These are phyloP conservation scores for Hippopotamyrus pictus DNA, from an alignment of 2,797 vertebrate genomes.

Conservation along the genomic window DNA sequence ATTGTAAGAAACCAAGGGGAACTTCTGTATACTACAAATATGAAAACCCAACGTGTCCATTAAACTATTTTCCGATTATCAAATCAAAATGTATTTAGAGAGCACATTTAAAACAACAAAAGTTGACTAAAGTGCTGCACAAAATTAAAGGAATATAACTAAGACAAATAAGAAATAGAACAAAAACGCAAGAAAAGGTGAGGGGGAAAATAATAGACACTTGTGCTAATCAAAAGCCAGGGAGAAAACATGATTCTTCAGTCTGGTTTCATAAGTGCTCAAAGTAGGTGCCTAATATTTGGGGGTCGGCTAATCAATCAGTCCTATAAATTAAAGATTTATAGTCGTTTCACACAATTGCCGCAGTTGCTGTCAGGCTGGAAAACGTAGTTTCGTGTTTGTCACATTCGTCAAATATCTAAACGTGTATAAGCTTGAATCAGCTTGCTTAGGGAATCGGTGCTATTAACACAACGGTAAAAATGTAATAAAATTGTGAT, in stretches of 20 bases:
- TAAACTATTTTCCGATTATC: not conserved
- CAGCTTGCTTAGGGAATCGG: not conserved
- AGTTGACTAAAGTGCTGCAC: not conserved
- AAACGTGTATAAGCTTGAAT: not conserved
- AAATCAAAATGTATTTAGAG: not conserved
- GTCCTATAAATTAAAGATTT: not conserved
- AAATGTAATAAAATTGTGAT: not conserved
- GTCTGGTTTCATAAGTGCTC: not conserved
- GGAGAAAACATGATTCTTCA: not conserved
- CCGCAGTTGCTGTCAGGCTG: not conserved
- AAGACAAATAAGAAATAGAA: not conserved
- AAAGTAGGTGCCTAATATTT: not conserved
- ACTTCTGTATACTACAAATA: not conserved
- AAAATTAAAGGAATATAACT: not conserved
- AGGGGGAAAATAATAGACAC: not conserved
- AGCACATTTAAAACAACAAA: not conserved
- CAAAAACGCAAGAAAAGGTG: not conserved
- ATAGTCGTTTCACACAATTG: not conserved
- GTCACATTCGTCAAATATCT: not conserved
- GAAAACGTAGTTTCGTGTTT: not conserved
- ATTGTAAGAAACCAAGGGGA: not conserved
- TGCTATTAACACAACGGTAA: not conserved
- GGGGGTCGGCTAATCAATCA: not conserved
- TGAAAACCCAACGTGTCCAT: not conserved
- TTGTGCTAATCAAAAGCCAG: not conserved